Percentiles rank a stretch among this genome's conserved stretches.
These are phyloP conservation scores for Coracopsis vasa DNA, from an alignment of 2,113 vertebrate genomes.

Conservation along the genomic window DNA sequence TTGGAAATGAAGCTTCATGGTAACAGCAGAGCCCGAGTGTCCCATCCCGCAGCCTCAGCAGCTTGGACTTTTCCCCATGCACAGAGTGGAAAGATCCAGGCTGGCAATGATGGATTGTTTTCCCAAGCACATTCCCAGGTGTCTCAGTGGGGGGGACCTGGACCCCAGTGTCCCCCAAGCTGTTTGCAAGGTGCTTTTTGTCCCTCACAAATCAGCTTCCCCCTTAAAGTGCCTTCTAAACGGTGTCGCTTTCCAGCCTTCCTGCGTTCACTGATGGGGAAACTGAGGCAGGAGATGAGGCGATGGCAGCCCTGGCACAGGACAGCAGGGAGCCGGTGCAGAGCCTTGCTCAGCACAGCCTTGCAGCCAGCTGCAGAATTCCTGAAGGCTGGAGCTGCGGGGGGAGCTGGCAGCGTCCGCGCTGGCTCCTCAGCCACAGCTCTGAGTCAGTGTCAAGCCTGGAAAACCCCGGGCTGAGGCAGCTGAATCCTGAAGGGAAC, in stretches of 20 bases:
- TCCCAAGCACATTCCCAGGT: not conserved
- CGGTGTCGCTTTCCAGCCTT: fast-evolving
- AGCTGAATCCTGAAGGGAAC: not conserved
- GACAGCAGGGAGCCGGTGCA: fast-evolving
- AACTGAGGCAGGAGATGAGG: not conserved
- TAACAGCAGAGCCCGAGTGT: fast-evolving
- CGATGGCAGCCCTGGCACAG: fast-evolving
- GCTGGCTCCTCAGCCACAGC: not conserved
- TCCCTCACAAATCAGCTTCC: not conserved
- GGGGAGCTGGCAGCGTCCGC: not conserved
- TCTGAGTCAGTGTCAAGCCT: not conserved
- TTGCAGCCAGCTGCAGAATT: not conserved
- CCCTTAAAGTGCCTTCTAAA: not conserved
- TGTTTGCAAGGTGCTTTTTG: too few relatives aligned
- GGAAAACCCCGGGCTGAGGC: not conserved
- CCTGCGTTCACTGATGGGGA: fast-evolving
- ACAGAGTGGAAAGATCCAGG: fast-evolving
- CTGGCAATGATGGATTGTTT: not conserved
- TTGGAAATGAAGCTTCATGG: fast-evolving
- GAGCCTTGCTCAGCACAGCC: not conserved
- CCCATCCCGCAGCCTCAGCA: fast-evolving
- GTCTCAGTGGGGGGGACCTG: fast-evolving
- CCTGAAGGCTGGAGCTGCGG: not conserved
- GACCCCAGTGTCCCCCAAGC: fast-evolving
- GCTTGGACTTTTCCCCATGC: fast-evolving